These are phyloP conservation scores for Phocoena sinus DNA, from an alignment of 2,113 vertebrate species.

Conservation along the genomic window DNA sequence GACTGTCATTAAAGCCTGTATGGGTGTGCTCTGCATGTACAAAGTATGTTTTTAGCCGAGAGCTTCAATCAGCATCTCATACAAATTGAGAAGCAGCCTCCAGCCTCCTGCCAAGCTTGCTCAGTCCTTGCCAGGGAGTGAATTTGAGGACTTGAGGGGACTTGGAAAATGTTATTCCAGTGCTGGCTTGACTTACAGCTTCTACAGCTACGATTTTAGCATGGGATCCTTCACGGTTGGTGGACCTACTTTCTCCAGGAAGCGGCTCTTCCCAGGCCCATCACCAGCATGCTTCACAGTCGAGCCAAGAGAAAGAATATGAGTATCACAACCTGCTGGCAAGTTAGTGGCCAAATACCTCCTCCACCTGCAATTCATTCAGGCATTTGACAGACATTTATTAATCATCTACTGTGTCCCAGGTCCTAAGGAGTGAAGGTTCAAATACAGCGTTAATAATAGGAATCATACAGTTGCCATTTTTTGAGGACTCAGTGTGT, in stretches of 20 bases:
- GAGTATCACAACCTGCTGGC: fast-evolving
- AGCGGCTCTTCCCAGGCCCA: neutral
- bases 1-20: slow-evolving; percentile 36
- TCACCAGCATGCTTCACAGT: too few relatives aligned
- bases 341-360: fast-evolving
- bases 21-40: slow-evolving; percentile 43
- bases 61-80: slow-evolving; percentile 20
- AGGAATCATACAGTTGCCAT: fast-evolving
- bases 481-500: neutral
- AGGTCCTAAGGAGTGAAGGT: neutral
- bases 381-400: neutral
- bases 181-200: fast-evolving
- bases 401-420: neutral
- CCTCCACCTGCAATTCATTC: neutral
- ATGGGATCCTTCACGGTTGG: neutral
- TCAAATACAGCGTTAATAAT: neutral
- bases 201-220: neutral
- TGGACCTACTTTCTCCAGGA: neutral
- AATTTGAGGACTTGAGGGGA: neutral
- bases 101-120: neutral
- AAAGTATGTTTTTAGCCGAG: slow-evolving; percentile 49
- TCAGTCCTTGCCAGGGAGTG: neutral
- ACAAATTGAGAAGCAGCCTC: slow-evolving; percentile 23
- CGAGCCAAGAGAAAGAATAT: neutral
- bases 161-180: neutral